A percentile compares a stretch with the other conserved stretches of the same genome.
These are phyloP conservation scores for Albula goreensis DNA, from an alignment of 2,113 vertebrate species.

Conservation along the genomic window DNA sequence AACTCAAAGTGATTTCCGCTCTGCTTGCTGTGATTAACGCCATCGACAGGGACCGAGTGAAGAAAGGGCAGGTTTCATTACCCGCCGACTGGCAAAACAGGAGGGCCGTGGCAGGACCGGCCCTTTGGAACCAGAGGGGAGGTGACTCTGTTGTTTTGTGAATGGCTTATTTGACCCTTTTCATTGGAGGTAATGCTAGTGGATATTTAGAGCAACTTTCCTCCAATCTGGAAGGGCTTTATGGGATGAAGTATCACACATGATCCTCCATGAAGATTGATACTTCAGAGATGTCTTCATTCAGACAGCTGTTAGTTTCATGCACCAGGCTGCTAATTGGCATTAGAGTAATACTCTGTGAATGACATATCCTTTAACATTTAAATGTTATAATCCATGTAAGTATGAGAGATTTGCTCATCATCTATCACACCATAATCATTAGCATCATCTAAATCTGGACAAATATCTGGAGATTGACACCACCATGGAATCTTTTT, in stretches of 20 bases:
- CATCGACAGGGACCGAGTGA: slow-evolving; percentile 75
- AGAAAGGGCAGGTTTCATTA: slow-evolving; percentile 62
- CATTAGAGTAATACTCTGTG: background rate
- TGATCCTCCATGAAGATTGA: background rate
- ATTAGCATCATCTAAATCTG: background rate
- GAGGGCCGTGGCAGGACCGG: slow-evolving; percentile 37
- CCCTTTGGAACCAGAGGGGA: slow-evolving; percentile 25
- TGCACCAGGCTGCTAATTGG: background rate
- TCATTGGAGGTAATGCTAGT: background rate
- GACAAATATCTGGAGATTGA: too few relatives aligned
- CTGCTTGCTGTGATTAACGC: slow-evolving; percentile 93
- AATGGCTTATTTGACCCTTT: slow-evolving; percentile 9
- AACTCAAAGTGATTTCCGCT: slow-evolving; percentile 87
- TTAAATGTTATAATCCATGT: background rate
- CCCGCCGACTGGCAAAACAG: slow-evolving; percentile 56
- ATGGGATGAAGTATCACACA: background rate
- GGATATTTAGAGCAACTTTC: background rate
- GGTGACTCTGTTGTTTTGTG: slow-evolving; percentile 25
- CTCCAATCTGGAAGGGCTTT: background rate
- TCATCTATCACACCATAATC: background rate
- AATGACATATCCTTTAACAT: background rate
- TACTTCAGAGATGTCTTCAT: background rate
- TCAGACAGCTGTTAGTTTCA: background rate
- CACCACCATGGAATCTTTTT: too few relatives aligned
- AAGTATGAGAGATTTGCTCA: background rate